Evolutionary conservation across 2,113 vertebrate genomes (phyloP), one percentile per base, ranked within the genome.

Genomic region (Gymnogyps californianus): DNA sequence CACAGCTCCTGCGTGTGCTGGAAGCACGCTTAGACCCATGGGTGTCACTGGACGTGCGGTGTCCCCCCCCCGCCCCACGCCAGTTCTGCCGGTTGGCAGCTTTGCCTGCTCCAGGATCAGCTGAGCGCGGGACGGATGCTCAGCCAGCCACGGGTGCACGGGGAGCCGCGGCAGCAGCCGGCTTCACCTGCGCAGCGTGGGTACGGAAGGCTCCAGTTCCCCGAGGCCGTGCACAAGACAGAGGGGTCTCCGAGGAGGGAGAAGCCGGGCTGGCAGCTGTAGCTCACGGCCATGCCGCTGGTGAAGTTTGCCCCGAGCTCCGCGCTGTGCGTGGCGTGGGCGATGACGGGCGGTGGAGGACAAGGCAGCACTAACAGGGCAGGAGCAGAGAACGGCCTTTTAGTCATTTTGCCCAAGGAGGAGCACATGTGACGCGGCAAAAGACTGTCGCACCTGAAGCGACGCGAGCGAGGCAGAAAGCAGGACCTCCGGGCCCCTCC

Each of bases 131-230:
- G 51, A 16, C 5, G 14, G 49, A 10, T 9, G 47, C 64, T 78
- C n/a, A 65, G 85, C 8, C 38, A 21, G 46, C 13, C 25, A 3
- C 0, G 16, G 34, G 26, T 10, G 34, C 36, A 24, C 40, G 1
- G 40, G 55, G 42, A n/a, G 21, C 36, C 4, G 5, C 6, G 11
- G 54, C 54, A n/a, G 71, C 71, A 59, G 75, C 34, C 46, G n/a
- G n/a, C n/a, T 98, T 92, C 96, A 93, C 97, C 97, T 93, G 97
- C 46, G 6, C 98, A 98, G 64, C 26, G 85, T 1, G 96, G 97
- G 10, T 88, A 71, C 2, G 97, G 94, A 28, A 66, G 75, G 91
- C 96, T 97, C 97, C 97, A 97, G 59, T 20, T 91, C n/a, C 96
- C 97, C 3, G 46, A 66, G 85, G 64, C 79, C 4, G 72, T 88